phyloP scores from a whole-genome alignment of 2,113 vertebrate species.

The Lipotes vexillifer region DNA sequence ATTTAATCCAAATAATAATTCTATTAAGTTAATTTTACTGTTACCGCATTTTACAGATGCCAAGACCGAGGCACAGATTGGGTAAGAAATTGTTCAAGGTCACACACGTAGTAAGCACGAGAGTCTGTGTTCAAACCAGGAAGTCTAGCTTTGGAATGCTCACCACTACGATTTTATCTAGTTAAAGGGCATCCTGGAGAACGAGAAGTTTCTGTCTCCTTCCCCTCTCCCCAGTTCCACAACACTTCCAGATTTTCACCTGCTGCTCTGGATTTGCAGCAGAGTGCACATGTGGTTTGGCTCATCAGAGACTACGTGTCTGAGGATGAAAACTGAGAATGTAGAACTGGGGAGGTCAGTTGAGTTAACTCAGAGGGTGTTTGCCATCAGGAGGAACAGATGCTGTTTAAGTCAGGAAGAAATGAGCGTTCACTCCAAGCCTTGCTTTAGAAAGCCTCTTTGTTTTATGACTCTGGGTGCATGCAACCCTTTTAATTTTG shows the following conservation, averaged over 20 bases:
- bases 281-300: conserved; percentile 1
- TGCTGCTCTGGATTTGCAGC: conserved; percentile 44
- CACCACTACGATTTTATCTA: not conserved
- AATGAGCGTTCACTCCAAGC: conserved; percentile 45
- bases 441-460: conserved; percentile 66
- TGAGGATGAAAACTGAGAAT: conserved; percentile 48
- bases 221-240: not conserved
- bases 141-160: not conserved
- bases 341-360: not conserved
- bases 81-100: not conserved
- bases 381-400: conserved; percentile 48
- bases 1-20: not conserved
- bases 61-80: not conserved
- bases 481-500: conserved; percentile 72
- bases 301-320: conserved; percentile 6
- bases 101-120: not conserved
- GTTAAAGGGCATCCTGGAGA: not conserved
- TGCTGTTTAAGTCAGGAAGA: conserved; percentile 59
- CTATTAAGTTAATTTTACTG: not conserved
- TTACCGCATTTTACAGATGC: not conserved
- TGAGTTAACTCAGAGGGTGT: conserved; percentile 30
- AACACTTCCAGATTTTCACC: conserved; percentile 25
- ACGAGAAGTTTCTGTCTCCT: not conserved
- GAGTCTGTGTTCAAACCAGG: not conserved
- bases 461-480: conserved; percentile 71